Percentiles rank a stretch among this genome's conserved stretches.
Evolutionary conservation across 2,113 vertebrate species (phyloP).

Genomic region (Spermophilus dauricus): DNA sequence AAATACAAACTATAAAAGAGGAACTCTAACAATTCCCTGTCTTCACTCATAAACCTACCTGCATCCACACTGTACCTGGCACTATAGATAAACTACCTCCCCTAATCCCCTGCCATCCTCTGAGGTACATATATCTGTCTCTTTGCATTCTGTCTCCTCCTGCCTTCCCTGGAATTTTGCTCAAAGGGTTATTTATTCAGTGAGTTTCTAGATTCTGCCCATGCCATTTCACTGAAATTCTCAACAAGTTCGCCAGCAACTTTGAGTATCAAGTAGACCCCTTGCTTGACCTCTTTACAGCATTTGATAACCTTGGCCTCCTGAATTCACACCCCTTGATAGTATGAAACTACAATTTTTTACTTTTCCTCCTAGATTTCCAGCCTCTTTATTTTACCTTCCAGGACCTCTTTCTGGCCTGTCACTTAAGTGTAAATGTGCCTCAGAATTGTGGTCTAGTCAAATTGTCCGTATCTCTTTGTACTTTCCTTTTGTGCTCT

Average conservation of each 20-base stretch:
- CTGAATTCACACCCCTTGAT: not conserved
- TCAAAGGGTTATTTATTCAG: not conserved
- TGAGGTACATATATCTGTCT: not conserved
- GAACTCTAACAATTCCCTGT: not conserved
- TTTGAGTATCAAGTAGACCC: not conserved
- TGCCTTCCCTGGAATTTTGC: slow-evolving; percentile 27
- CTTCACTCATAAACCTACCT: not conserved
- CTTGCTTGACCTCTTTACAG: not conserved
- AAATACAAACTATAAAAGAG: not conserved
- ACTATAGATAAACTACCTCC: not conserved
- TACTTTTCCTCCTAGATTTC: not conserved
- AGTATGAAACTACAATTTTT: not conserved
- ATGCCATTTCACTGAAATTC: not conserved
- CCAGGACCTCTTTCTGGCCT: not conserved
- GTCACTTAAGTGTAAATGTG: not conserved
- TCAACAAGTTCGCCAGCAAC: not conserved
- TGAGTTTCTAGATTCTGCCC: slow-evolving; percentile 26
- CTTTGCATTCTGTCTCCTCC: slow-evolving; percentile 15
- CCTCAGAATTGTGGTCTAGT: not conserved
- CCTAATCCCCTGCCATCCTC: not conserved
- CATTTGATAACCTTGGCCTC: not conserved
- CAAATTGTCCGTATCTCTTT: not conserved
- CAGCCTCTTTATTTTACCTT: not conserved
- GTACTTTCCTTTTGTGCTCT: not conserved
- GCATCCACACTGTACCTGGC: not conserved